Evolutionary conservation across 2,113 vertebrate genomes (phyloP), one percentile per base, ranked within the genome.

Genomic region (Narcine bancroftii): DNA sequence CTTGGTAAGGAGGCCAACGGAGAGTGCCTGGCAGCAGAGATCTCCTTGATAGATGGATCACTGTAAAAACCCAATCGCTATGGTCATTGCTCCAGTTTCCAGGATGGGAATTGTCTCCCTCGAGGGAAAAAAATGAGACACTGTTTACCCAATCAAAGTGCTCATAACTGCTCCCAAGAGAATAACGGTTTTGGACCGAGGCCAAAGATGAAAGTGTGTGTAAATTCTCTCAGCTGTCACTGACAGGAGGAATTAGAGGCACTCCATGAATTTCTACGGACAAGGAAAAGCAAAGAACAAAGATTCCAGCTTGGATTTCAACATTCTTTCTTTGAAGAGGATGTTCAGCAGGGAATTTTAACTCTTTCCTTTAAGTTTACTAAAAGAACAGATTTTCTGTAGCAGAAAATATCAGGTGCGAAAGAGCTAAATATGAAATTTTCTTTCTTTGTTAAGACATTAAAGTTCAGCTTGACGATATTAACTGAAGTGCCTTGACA

Each of bases 1-100:
- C 93, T 95, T 94, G 94, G 95, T 95, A 96, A 96, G 95, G 94
- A 94, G 95, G 94, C 77, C 95, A 94, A 76, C 93, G 76, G 95
- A 95, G 95, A 94, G 94, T 93, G 92, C 89, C 69, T 92, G 93
- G 92, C 93, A 93, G 92, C 85, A 92, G 83, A 89, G 92, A 89
- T 92, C 92, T 91, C 92, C n/a, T 71, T 92, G 92, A 93, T 93
- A 93, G 85, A 73, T 92, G 89, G 91, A 92, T 91, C 42, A 65
- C 89, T 69, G 39, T 47, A 91, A 71, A 69, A 91, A 91, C 39
- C 89, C 89, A 69, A 91, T 91, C 39, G 63, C 65, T 69, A 24
- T 71, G 89, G 89, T 91, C 89, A 91, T 91, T 45, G 89, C 63
- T 91, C 24, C 39, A 47, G 89, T 66, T 69, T 91, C 39, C 39